Evolutionary conservation across 2,113 vertebrate species (phyloP).

Genomic region (Ovibos moschatus): DNA sequence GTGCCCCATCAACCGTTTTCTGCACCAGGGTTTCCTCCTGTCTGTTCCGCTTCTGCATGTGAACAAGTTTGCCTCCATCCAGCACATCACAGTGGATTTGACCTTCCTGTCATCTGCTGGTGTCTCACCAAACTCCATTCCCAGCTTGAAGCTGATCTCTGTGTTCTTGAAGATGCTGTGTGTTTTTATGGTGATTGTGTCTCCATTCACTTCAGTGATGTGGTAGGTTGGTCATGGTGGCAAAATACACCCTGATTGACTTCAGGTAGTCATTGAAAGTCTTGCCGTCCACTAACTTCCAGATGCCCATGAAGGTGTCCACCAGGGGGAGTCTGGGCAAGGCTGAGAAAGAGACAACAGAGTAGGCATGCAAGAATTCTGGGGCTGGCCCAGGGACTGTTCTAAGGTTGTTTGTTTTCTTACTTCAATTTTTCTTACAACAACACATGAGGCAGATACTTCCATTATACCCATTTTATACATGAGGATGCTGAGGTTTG

Average conservation of each 20-base stretch:
- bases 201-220: constrained; percentile 85
- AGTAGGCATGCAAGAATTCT: background rate
- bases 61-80: background rate
- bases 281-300: constrained; percentile 88
- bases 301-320: constrained; percentile 88
- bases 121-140: constrained; percentile 91
- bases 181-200: constrained; percentile 86
- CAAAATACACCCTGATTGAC: constrained; percentile 89
- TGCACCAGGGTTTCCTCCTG: background rate
- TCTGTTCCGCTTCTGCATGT: background rate
- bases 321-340: constrained; percentile 80
- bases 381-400: background rate
- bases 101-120: constrained; percentile 94
- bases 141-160: constrained; percentile 89
- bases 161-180: constrained; percentile 93
- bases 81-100: constrained; percentile 74
- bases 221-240: constrained; percentile 91
- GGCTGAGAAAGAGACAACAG: background rate
- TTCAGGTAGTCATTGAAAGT: constrained; percentile 96
- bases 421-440: background rate
- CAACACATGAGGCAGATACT: background rate
- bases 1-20: background rate
- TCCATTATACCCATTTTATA: background rate
- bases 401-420: background rate
- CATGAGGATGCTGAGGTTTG: background rate